Base-by-base conservation (phyloP, 2,888 invertebrate species). In the Chymomyza fuscimana region DNA sequence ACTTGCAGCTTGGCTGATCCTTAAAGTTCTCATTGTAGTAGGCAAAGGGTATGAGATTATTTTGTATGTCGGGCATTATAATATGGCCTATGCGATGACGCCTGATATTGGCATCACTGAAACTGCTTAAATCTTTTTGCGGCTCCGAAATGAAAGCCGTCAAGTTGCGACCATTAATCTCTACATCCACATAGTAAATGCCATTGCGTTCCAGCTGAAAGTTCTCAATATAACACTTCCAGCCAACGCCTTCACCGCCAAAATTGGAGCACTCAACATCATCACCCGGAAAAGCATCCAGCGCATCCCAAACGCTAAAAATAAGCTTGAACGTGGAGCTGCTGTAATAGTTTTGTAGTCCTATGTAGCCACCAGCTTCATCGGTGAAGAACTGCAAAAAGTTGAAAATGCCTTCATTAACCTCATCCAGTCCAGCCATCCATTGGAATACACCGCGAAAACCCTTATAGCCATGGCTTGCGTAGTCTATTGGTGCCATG, bases 141-240 rank as follows among this genome's bases (percentile, higher is more conserved):
- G 54, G 54, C 9, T 12, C 54, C 2, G 72, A 72, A 7, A 72
- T 68, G 12, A 62, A 69, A 1, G 29, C 72, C 3, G 9, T 32
- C 5, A 68, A 22, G 10, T 40, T 62, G 0, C 10, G 40, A 4
- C 54, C 25, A 0, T n/a, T 15, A 4, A 72, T 56, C 25, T 72
- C 71, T 12, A 72, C 65, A 69, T 72, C 71, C 4, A 72, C 36
- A 51, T 22, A 69, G 46, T 68, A 72, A 6, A 68, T 72, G 2
- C 51, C 68, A 51, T 72, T 68, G 6, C 52, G n/a, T 12, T 60
- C 40, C 29, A 72, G 25, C 5, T 12, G 36, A 22, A 50, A 68
- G 16, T 65, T 51, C 32, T 46, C 16, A 25, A 61, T 68, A 0
- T 22, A 63, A 12, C 70, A 70, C 7, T 19, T 16, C 16, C 15